phyloP scores from a whole-genome alignment of 2,113 vertebrate species.

The Otolemur garnettii region DNA sequence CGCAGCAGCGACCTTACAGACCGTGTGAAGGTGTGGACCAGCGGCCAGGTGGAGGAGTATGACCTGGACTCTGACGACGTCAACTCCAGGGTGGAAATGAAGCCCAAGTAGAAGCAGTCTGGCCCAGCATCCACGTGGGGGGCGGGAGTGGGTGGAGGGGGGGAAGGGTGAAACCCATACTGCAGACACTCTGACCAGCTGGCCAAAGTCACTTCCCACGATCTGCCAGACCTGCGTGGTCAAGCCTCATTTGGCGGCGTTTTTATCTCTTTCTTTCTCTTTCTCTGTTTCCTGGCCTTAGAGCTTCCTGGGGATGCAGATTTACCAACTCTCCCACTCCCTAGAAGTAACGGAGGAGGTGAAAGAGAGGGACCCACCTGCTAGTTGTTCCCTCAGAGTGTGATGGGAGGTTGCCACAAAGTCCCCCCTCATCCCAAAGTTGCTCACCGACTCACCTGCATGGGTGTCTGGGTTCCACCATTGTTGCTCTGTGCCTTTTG shows the following conservation, averaged over 20 bases:
- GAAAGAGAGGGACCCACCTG: conserved; percentile 43
- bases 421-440: background rate
- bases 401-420: conserved; percentile 39
- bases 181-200: conserved; percentile 86
- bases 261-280: conserved; percentile 78
- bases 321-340: conserved; percentile 2
- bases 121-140: background rate
- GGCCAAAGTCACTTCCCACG: conserved; percentile 78
- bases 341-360: conserved; percentile 42
- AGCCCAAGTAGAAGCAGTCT: conserved; percentile 88
- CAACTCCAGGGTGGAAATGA: conserved; percentile 91
- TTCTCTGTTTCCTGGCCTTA: conserved; percentile 57
- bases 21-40: conserved; percentile 95
- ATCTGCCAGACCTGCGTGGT: background rate
- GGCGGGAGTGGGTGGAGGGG: background rate
- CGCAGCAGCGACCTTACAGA: conserved; percentile 89
- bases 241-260: conserved; percentile 60
- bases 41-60: conserved; percentile 93
- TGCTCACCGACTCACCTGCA: background rate
- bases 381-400: conserved; percentile 61
- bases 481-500: background rate
- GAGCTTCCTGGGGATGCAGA: conserved; percentile 61
- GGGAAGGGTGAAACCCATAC: conserved; percentile 84
- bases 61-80: conserved; percentile 88
- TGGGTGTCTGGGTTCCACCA: background rate